Evolutionary conservation across 2,888 invertebrate species (phyloP), one percentile per base, ranked within the genome.

Genomic region (Tachina grossa): DNA sequence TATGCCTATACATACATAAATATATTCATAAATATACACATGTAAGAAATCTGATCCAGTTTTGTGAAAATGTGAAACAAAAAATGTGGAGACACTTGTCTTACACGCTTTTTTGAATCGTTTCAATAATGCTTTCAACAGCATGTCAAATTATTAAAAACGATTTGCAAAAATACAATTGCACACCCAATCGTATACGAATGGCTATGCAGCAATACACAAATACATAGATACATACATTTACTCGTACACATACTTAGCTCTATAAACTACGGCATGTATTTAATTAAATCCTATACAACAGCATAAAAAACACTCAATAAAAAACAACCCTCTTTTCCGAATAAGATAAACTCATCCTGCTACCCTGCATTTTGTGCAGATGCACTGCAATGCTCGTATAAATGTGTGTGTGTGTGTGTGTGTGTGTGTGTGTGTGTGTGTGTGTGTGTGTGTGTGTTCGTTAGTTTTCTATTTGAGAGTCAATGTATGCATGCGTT

Each of bases 311-410:
- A 80, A 83, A 65, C 69, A 63, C 22, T 31, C 55, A 71, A 57
- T 63, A 65, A 65, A 65, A 63, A 71, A 85, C 78, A 65, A 85
- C 78, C 85, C 82, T 31, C 75, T 85, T 55, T 59, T 49, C 14
- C 1, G 22, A 61, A 53, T 57, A 61, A 47, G 47, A 66, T 59
- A 43, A 57, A 13, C 83, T 85, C n/a, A n/a, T n/a, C n/a, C n/a
- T 83, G 66, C 85, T 83, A 85, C 85, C 85, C 85, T 85, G 79
- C 66, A 76, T 79, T 61, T 59, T 72, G 43, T 72, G 63, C 79
- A 76, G 76, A 83, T 83, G 72, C 79, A 78, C 57, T 19, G 66
- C 9, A 51, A 65, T 83, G 16, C 9, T 65, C 6, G 14, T 14
- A 51, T 59, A 16, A 13, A 9, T 55, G 19, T 47, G 16, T 16